phyloP scores from a whole-genome alignment of 1,140 invertebrate genomes.

The Trinorchestia longiramus region DNA sequence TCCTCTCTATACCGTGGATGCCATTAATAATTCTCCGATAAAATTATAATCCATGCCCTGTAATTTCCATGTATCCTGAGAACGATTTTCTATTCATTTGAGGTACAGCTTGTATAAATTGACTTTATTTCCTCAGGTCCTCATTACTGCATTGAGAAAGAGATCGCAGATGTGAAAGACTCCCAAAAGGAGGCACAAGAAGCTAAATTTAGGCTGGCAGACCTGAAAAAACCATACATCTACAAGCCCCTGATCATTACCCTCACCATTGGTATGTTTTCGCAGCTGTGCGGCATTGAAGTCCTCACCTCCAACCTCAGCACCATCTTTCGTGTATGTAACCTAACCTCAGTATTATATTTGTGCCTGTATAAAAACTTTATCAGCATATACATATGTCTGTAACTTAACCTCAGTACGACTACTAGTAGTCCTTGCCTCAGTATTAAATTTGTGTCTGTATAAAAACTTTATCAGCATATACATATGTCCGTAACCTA shows the following conservation, averaged over 20 bases:
- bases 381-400: too few species aligned
- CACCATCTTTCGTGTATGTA: neutral
- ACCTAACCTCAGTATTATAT: neutral
- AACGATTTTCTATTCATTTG: too few species aligned
- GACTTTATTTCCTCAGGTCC: neutral
- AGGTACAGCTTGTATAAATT: too few species aligned
- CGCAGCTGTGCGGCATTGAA: neutral
- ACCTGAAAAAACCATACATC: constrained; percentile 33
- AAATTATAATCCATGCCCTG: too few species aligned
- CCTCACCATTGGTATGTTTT: neutral
- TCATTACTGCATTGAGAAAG: constrained; percentile 25
- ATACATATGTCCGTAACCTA: too few species aligned
- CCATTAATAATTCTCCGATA: too few species aligned
- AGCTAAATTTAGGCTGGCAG: neutral
- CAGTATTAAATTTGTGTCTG: too few species aligned
- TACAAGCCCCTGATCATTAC: constrained; percentile 17
- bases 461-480: too few species aligned
- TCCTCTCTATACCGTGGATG: too few species aligned
- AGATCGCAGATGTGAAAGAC: neutral
- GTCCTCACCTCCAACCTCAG: constrained; percentile 37
- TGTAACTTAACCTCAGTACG: too few species aligned
- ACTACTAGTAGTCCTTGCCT: too few species aligned
- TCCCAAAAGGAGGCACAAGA: constrained; percentile 20
- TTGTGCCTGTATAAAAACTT: neutral
- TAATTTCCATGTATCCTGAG: too few species aligned